phyloP scores from a whole-genome alignment of 2,797 vertebrate genomes.

The Pagetopsis macropterus region DNA sequence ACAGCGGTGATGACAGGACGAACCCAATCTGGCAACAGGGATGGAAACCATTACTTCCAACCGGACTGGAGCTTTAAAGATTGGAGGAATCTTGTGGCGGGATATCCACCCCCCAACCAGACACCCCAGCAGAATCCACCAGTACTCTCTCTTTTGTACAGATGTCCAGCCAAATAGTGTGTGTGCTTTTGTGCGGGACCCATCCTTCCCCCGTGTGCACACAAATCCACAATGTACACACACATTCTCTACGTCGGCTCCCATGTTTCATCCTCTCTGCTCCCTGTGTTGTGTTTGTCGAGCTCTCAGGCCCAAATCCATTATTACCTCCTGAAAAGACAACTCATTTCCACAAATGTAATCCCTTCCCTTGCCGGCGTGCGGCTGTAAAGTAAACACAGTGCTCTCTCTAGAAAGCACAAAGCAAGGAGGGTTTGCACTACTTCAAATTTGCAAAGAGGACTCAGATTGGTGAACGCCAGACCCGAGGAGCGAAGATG shows the following conservation, averaged over 20 bases:
- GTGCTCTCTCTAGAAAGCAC: conserved; percentile 60
- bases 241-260: conserved; percentile 57
- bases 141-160: conserved; percentile 65
- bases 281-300: conserved; percentile 78
- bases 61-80: conserved; percentile 77
- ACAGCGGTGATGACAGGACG: conserved; percentile 75
- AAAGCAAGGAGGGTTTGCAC: conserved; percentile 54
- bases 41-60: conserved; percentile 84
- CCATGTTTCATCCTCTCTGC: conserved; percentile 66
- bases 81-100: conserved; percentile 76
- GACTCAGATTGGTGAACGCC: conserved; percentile 38
- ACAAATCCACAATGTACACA: conserved; percentile 64
- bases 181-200: conserved; percentile 20
- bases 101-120: conserved; percentile 55
- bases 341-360: conserved; percentile 85
- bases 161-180: conserved; percentile 68
- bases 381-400: conserved; percentile 82
- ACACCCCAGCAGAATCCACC: conserved; percentile 57
- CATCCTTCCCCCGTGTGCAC: conserved; percentile 37
- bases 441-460: conserved; percentile 71
- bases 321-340: conserved; percentile 86
- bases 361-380: conserved; percentile 75
- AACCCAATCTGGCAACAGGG: conserved; percentile 75
- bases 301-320: conserved; percentile 84
- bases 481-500: conserved; percentile 49